Evolutionary conservation across 2,888 invertebrate genomes (phyloP).

Genomic region (Barypeithes pellucidus): DNA sequence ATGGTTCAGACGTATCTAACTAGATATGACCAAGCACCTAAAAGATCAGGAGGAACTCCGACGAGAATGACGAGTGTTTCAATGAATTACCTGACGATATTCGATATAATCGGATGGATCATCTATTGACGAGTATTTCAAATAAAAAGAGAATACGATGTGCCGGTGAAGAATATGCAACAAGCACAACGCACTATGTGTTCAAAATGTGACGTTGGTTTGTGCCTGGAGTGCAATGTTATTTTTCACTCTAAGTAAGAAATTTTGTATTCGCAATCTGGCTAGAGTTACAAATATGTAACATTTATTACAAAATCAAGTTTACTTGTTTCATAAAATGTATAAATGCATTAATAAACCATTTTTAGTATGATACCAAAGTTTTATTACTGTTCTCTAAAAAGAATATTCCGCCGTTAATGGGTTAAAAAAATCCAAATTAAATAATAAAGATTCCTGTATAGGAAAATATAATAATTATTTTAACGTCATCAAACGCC

Average conservation of each 20-base stretch:
- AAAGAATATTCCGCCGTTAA: background rate
- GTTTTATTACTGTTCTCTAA: background rate
- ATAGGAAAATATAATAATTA: no score
- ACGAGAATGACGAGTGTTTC: slow-evolving; percentile 2
- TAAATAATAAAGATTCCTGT: no score
- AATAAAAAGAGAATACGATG: background rate
- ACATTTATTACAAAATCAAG: background rate
- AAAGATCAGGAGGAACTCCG: slow-evolving; percentile 36
- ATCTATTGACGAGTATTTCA: slow-evolving; percentile 16
- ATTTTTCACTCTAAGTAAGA: slow-evolving; percentile 7
- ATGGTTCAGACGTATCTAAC: slow-evolving; percentile 46
- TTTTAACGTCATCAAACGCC: no score
- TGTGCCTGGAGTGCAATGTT: background rate
- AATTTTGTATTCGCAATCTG: background rate
- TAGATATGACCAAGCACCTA: slow-evolving; percentile 32
- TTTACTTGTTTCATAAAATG: background rate
- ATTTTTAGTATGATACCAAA: background rate
- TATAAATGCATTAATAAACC: slow-evolving; percentile 3
- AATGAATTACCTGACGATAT: slow-evolving; percentile 34
- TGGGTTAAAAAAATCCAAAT: no score
- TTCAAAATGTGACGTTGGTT: slow-evolving; percentile 7
- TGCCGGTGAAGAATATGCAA: background rate
- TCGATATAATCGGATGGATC: slow-evolving; percentile 47
- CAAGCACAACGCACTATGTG: background rate
- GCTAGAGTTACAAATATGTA: background rate